These are phyloP conservation scores for Nothobranchius furzeri DNA, from an alignment of 2,113 vertebrate species.

Conservation along the genomic window DNA sequence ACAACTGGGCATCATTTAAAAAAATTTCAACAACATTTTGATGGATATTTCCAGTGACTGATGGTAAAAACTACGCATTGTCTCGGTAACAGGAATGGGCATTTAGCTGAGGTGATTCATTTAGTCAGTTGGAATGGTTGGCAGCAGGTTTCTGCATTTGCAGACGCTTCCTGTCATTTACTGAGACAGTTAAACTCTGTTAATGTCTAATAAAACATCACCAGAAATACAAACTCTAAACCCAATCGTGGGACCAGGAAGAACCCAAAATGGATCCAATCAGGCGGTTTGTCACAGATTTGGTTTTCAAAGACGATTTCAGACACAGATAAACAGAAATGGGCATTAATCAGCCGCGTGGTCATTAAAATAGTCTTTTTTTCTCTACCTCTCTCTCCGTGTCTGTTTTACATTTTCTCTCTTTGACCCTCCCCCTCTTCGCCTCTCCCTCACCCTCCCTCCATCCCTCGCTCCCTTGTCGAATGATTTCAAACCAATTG, in stretches of 20 bases:
- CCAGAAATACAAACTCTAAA: too few species aligned
- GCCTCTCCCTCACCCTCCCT: too few species aligned
- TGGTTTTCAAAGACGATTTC: too few species aligned
- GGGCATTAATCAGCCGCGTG: slow-evolving; percentile 26
- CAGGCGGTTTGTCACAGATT: too few species aligned
- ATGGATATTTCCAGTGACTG: too few species aligned
- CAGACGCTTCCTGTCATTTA: neutral
- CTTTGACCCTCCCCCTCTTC: neutral
- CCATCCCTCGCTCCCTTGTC: slow-evolving; percentile 5
- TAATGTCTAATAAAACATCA: slow-evolving; percentile 17
- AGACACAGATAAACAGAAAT: neutral
- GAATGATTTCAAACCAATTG: slow-evolving; percentile 70
- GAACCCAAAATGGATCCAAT: too few species aligned
- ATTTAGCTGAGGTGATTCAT: neutral
- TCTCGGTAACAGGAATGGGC: neutral
- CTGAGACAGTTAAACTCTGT: slow-evolving; percentile 30
- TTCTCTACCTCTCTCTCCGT: slow-evolving; percentile 19
- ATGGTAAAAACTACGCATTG: too few species aligned
- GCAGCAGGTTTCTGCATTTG: neutral
- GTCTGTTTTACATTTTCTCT: slow-evolving; percentile 30
- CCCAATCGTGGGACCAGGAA: too few species aligned
- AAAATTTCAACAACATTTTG: too few species aligned
- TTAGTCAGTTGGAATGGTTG: slow-evolving; percentile 17
- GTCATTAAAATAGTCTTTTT: slow-evolving; percentile 18
- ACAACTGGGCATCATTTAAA: too few species aligned